Base-by-base conservation (phyloP, 1,140 invertebrate species). In the Neelides sp. region DNA sequence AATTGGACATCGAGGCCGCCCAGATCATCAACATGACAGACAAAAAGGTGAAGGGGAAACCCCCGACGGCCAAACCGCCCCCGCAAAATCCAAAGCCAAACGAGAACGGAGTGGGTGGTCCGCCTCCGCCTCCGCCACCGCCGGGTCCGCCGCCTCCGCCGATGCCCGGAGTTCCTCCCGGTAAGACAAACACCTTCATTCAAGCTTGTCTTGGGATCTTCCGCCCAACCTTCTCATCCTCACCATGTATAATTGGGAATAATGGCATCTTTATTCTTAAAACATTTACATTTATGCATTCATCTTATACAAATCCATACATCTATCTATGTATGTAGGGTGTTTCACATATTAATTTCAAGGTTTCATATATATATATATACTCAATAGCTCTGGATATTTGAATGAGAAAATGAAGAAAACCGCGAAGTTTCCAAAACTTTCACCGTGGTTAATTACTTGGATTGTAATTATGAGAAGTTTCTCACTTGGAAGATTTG, bases 61-160 rank as follows among this genome's bases (percentile, higher is more conserved):
- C 49, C 13, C 40, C 37, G 0, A 3, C 30, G 26, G 13, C 44
- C 15, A 40, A 20, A n/a, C 30, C 28, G 12, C 12, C 50, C n/a
- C 13, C 42, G 19, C 22, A 47, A 47, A 36, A 47, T 47, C 30
- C 44, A 22, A 36, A 42, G 23, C 20, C 35, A 45, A 52, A 46
- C 19, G 35, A 35, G 5, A 23, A 40, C 12, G 35, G 23, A 13
- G 23, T 34, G 17, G 44, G 20, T 13, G 40, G 20, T 17, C 34
- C 44, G 20, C 44, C 51, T 4, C 44, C 51, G 12, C 37, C 46
- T n/a, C 45, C 39, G 7, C 51, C 44, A 19, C 34, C 26, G 3
- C 15, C 7, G 19, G 36, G n/a, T 13, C 51, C 45, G 27, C 36
- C 36, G 23, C 37, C 30, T 30, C 39, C 37, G 12, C 39, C 39